Conservation (phyloP, 2,888 invertebrate species). For the Beris chalybata region DNA sequence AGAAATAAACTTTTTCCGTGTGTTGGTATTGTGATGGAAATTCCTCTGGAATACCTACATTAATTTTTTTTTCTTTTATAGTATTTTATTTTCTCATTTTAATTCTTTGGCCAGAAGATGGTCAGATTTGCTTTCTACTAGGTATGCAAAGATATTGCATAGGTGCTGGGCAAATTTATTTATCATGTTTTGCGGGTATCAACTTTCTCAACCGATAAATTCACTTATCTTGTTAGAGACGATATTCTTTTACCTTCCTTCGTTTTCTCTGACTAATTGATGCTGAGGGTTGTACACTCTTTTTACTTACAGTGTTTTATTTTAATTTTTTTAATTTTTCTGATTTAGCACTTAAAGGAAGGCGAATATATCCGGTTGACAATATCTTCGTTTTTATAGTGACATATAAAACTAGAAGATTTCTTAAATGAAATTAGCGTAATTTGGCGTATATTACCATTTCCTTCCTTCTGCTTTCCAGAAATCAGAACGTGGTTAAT, state of each 20-base stretch:
- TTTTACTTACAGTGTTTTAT: background rate
- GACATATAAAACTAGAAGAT: too few relatives aligned
- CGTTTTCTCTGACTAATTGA: conserved; percentile 24
- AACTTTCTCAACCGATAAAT: conserved; percentile 43
- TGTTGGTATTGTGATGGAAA: too few relatives aligned
- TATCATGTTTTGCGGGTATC: conserved; percentile 43
- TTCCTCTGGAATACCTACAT: too few relatives aligned
- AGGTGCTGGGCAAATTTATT: conserved; percentile 42
- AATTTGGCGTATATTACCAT: too few relatives aligned
- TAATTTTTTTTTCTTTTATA: too few relatives aligned
- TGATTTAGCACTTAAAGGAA: too few relatives aligned
- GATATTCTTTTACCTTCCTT: conserved; percentile 12
- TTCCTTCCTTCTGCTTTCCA: too few relatives aligned
- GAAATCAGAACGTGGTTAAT: too few relatives aligned
- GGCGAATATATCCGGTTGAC: too few relatives aligned
- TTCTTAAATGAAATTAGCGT: too few relatives aligned
- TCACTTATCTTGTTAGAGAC: conserved; percentile 43
- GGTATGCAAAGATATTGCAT: background rate
- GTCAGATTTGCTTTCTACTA: background rate
- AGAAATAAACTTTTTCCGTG: conserved; percentile 33
- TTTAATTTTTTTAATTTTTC: background rate
- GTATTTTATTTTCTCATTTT: too few relatives aligned
- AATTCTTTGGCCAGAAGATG: background rate
- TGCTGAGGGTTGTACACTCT: conserved; percentile 8
- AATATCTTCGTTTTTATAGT: too few relatives aligned